phyloP scores from a whole-genome alignment of 2,888 invertebrate species.

The Caenorhabditis wallacei region DNA sequence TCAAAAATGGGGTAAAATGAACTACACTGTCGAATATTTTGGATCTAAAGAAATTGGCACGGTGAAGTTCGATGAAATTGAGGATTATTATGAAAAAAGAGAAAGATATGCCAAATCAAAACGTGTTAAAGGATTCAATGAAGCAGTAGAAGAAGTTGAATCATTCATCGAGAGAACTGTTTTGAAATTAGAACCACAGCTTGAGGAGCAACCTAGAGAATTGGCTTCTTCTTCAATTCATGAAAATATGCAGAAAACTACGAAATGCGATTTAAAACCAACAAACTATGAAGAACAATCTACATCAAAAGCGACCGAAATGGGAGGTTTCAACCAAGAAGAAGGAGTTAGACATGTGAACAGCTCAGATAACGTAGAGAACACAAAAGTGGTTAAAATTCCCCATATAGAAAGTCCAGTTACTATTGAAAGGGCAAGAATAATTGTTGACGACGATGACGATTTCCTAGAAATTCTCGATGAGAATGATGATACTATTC shows the following conservation, averaged over 20 bases:
- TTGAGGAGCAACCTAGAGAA: neutral
- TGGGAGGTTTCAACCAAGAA: neutral
- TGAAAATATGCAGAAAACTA: neutral
- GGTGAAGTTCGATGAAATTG: constrained; percentile 33
- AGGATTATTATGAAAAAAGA: constrained; percentile 49
- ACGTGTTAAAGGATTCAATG: constrained; percentile 44
- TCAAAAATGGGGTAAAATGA: constrained; percentile 20
- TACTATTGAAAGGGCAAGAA: constrained; percentile 11
- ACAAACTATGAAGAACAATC: too few relatives aligned
- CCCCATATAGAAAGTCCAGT: constrained; percentile 6
- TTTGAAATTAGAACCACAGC: constrained; percentile 6
- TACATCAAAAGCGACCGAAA: neutral
- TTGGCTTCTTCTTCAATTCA: neutral
- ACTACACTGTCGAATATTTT: constrained; percentile 43
- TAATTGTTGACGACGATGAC: constrained; percentile 4
- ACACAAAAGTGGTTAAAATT: constrained; percentile 2
- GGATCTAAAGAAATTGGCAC: constrained; percentile 29
- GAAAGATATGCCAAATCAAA: constrained; percentile 34
- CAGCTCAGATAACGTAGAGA: neutral
- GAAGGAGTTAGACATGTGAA: neutral
- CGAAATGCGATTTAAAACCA: too few relatives aligned
- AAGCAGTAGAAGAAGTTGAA: constrained; percentile 47
- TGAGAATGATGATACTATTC: constrained; percentile 12
- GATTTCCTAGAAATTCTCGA: constrained; percentile 19
- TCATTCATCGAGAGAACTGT: neutral